Percentiles rank a stretch among this genome's conserved stretches.
These are phyloP conservation scores for Cheilosia grossa DNA, from an alignment of 2,888 invertebrate genomes.

Conservation along the genomic window DNA sequence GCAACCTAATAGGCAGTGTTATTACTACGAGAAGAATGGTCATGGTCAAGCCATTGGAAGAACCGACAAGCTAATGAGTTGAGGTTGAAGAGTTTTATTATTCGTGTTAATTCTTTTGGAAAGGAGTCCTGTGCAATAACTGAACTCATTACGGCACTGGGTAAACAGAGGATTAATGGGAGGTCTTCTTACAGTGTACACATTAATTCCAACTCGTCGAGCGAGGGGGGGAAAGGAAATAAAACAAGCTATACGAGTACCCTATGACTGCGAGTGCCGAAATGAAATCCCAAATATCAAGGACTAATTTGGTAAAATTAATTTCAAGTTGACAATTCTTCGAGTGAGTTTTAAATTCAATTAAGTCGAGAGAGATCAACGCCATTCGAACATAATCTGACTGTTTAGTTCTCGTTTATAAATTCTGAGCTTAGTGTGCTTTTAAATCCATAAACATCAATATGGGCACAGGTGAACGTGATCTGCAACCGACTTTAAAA, in stretches of 20 bases:
- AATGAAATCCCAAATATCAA: too few species aligned
- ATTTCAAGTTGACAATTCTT: too few species aligned
- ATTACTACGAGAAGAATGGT: conserved; percentile 27
- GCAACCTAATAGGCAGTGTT: conserved; percentile 23
- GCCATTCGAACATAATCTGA: too few species aligned
- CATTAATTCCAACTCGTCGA: conserved; percentile 40
- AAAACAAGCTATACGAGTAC: neutral
- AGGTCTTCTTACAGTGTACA: conserved; percentile 13
- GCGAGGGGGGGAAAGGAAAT: neutral
- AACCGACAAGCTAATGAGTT: conserved; percentile 58
- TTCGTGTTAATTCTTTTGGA: conserved; percentile 70
- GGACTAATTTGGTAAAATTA: too few species aligned
- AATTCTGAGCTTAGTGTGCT: too few species aligned
- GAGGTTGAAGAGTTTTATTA: conserved; percentile 62
- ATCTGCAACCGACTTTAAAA: too few species aligned
- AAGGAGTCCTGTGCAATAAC: conserved; percentile 64
- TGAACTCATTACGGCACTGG: conserved; percentile 52
- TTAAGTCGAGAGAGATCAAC: too few species aligned
- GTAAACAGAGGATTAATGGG: conserved; percentile 55
- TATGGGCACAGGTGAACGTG: too few species aligned
- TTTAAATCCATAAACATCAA: too few species aligned
- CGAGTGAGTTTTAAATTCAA: too few species aligned
- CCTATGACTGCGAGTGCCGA: neutral
- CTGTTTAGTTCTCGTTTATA: too few species aligned
- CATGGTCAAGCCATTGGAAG: conserved; percentile 58